phyloP scores from a whole-genome alignment of 1,140 invertebrate genomes.

The Panagrolaimus sp. region DNA sequence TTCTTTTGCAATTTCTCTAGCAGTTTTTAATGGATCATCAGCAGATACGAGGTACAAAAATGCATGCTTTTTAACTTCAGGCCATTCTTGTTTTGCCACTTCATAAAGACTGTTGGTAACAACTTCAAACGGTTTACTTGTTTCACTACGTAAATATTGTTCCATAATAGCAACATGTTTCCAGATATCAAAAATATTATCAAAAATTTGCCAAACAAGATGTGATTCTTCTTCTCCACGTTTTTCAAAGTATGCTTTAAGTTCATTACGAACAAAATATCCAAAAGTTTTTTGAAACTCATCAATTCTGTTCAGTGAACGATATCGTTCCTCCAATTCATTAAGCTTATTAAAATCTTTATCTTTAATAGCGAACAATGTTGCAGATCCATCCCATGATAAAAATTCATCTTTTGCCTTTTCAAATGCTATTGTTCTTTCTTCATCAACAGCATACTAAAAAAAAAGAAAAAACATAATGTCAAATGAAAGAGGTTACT shows the following conservation, averaged over 20 bases:
- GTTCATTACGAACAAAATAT: neutral
- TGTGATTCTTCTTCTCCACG: neutral
- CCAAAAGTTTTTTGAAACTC: constrained; percentile 3
- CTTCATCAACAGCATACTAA: constrained; percentile 3
- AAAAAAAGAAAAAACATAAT: neutral
- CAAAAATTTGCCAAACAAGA: neutral
- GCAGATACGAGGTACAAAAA: neutral
- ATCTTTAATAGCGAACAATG: neutral
- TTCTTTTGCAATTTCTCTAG: neutral
- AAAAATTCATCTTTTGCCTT: constrained; percentile 9
- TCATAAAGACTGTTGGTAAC: neutral
- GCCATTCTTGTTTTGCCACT: neutral
- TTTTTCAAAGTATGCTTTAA: constrained; percentile 11
- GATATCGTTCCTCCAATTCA: neutral
- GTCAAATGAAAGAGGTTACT: neutral
- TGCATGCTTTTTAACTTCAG: neutral
- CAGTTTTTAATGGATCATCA: constrained; percentile 3
- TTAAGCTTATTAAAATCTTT: neutral
- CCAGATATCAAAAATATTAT: constrained; percentile 6
- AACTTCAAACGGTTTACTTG: neutral
- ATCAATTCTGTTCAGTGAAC: neutral
- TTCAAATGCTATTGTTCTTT: neutral
- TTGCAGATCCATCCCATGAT: constrained; percentile 1
- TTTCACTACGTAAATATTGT: neutral
- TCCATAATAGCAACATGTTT: neutral